Percentiles rank a stretch among this genome's conserved stretches.
Conservation (phyloP, 1,140 invertebrate genomes). For the Psix sp. region DNA sequence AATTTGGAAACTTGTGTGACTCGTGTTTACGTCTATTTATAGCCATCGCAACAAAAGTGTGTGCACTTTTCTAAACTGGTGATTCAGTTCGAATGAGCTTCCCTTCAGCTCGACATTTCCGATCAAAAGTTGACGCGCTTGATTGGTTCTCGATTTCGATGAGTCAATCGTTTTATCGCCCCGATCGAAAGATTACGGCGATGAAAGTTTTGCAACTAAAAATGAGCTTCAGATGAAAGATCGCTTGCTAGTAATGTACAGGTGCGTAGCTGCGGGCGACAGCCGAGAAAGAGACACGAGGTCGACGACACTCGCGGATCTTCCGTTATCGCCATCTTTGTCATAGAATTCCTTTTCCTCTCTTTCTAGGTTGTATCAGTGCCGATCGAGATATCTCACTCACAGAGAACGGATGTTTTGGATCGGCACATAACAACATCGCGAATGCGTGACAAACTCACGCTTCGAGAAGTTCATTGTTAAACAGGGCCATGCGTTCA, state of each 20-base stretch:
- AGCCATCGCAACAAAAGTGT: too few species aligned
- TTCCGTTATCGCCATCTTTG: constrained; percentile 54
- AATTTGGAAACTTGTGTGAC: constrained; percentile 13
- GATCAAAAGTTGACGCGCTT: background rate
- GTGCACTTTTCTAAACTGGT: too few species aligned
- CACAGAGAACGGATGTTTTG: constrained; percentile 27
- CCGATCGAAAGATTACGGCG: background rate
- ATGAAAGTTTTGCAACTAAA: constrained; percentile 1
- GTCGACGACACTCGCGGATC: constrained; percentile 54
- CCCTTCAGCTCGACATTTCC: constrained; percentile 14
- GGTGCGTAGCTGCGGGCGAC: constrained; percentile 40
- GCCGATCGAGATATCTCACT: constrained; percentile 16
- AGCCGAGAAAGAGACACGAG: constrained; percentile 53
- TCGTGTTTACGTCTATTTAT: constrained; percentile 20
- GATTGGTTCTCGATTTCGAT: too few species aligned
- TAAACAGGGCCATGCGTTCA: constrained; percentile 12
- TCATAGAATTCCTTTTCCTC: constrained; percentile 27
- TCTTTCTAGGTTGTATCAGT: constrained; percentile 27
- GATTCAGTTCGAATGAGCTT: too few species aligned
- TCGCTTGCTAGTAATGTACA: constrained; percentile 32
- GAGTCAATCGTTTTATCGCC: too few species aligned
- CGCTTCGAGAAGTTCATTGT: constrained; percentile 62
- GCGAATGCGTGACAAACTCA: constrained; percentile 65
- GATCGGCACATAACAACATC: constrained; percentile 55
- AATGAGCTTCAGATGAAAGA: constrained; percentile 1